Conservation (phyloP, 2,888 invertebrate genomes). For the Encarsia formosa region DNA sequence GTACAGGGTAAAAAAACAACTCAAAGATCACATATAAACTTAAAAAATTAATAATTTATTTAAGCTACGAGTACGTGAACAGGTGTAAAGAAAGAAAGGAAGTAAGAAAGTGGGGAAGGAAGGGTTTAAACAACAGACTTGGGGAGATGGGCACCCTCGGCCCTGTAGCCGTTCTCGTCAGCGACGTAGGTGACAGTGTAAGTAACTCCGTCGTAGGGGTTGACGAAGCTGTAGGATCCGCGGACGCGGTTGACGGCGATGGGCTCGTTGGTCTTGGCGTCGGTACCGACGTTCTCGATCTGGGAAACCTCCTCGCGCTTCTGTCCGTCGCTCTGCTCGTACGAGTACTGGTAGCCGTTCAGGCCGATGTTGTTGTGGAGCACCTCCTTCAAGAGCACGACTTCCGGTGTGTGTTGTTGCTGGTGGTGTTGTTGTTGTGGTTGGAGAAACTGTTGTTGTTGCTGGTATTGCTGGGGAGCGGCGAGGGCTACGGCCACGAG, state of each 20-base stretch:
- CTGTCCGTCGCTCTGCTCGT: slow-evolving; percentile 1
- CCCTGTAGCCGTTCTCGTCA: slow-evolving; percentile 37
- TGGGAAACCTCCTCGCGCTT: slow-evolving; percentile 15
- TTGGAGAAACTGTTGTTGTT: not conserved
- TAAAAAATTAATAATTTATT: too few relatives aligned
- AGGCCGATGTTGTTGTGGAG: slow-evolving; percentile 10
- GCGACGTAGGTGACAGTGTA: slow-evolving; percentile 36
- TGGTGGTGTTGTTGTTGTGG: not conserved
- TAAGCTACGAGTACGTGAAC: too few relatives aligned
- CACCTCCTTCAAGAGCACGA: not conserved
- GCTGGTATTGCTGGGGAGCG: slow-evolving; percentile 2
- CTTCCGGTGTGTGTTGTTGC: not conserved
- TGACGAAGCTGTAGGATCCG: slow-evolving; percentile 38
- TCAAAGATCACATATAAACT: too few relatives aligned
- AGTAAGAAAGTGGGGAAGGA: too few relatives aligned
- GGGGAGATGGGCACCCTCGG: slow-evolving; percentile 34
- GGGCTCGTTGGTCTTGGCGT: slow-evolving; percentile 28
- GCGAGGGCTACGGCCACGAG: slow-evolving; percentile 4
- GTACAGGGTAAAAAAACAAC: too few relatives aligned
- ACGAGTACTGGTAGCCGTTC: slow-evolving; percentile 2
- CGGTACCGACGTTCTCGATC: not conserved
- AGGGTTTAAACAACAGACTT: too few relatives aligned
- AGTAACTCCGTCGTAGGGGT: slow-evolving; percentile 27
- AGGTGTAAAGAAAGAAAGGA: too few relatives aligned
- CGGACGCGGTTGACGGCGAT: slow-evolving; percentile 29